Evolutionary conservation across 2,113 vertebrate species (phyloP).

Genomic region (Salvator merianae): DNA sequence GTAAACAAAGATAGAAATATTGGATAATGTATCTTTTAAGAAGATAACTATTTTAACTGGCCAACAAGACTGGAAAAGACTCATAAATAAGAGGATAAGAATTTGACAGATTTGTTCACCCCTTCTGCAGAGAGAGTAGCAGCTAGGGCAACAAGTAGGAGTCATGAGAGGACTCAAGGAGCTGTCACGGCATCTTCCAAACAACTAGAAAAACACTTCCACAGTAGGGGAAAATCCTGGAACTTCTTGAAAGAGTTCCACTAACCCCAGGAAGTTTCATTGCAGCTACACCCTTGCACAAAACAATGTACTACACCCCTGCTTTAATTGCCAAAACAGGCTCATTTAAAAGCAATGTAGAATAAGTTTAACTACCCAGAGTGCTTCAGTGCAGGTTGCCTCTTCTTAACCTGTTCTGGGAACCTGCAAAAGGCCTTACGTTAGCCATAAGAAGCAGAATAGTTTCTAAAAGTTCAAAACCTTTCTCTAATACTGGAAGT

Average conservation of each 20-base stretch:
- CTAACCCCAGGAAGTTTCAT: slow-evolving; percentile 24
- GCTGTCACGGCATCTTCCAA: background rate
- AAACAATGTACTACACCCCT: slow-evolving; percentile 27
- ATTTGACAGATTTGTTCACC: too few relatives aligned
- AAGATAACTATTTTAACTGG: too few relatives aligned
- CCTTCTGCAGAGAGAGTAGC: background rate
- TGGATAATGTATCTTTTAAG: too few relatives aligned
- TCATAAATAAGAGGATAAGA: too few relatives aligned
- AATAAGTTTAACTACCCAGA: background rate
- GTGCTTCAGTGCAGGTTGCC: background rate
- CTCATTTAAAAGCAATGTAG: slow-evolving; percentile 16
- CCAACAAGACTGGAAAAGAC: too few relatives aligned
- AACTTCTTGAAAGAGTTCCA: slow-evolving; percentile 22
- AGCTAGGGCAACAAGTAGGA: background rate
- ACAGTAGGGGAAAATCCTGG: slow-evolving; percentile 1
- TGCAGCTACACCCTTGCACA: slow-evolving; percentile 33
- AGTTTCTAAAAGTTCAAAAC: background rate
- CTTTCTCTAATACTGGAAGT: background rate
- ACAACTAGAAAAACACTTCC: slow-evolving; percentile 6
- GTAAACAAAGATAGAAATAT: too few relatives aligned
- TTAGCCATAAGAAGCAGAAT: background rate
- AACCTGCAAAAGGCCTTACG: background rate
- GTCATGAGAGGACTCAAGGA: background rate
- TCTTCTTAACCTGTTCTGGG: background rate
- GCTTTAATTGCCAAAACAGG: slow-evolving; percentile 26